Evolutionary conservation across 2,113 vertebrate species (phyloP).

Genomic region (Sterrhoptilus dennistouni): DNA sequence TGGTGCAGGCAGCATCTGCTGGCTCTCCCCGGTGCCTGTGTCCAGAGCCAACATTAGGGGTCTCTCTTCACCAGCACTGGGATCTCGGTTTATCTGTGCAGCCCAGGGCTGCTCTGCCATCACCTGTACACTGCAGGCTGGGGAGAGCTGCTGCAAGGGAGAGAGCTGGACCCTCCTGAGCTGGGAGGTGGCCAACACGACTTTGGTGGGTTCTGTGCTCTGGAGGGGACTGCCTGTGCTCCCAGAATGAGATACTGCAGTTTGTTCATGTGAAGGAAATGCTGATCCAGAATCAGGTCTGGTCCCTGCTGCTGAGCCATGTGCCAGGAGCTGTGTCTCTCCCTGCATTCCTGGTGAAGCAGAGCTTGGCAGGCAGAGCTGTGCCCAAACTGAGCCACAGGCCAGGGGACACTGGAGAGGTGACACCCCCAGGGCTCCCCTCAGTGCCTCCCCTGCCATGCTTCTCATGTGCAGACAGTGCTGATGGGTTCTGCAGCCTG

Average conservation of each 20-base stretch:
- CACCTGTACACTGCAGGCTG: fast-evolving
- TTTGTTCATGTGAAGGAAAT: fast-evolving
- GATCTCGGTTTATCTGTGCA: background rate
- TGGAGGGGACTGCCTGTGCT: background rate
- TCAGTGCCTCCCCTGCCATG: background rate
- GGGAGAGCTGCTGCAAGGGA: background rate
- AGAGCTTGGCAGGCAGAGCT: background rate
- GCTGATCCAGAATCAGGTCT: too few species aligned
- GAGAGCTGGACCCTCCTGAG: background rate
- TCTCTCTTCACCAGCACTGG: background rate
- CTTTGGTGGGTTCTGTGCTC: fast-evolving
- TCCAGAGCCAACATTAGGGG: constrained; percentile 10
- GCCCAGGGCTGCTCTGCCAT: background rate
- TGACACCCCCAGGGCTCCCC: background rate
- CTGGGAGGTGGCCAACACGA: background rate
- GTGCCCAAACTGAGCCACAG: too few species aligned
- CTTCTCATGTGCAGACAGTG: fast-evolving
- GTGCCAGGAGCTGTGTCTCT: too few species aligned
- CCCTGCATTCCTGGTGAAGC: too few species aligned
- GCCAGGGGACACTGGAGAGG: fast-evolving
- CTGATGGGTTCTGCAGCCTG: fast-evolving
- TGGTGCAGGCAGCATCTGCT: too few species aligned
- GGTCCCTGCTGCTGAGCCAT: background rate
- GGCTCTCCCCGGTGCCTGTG: background rate
- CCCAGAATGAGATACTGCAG: background rate